Evolutionary conservation across 2,888 invertebrate species (phyloP), one percentile per base, ranked within the genome.

Genomic region (Agrypnus murinus): DNA sequence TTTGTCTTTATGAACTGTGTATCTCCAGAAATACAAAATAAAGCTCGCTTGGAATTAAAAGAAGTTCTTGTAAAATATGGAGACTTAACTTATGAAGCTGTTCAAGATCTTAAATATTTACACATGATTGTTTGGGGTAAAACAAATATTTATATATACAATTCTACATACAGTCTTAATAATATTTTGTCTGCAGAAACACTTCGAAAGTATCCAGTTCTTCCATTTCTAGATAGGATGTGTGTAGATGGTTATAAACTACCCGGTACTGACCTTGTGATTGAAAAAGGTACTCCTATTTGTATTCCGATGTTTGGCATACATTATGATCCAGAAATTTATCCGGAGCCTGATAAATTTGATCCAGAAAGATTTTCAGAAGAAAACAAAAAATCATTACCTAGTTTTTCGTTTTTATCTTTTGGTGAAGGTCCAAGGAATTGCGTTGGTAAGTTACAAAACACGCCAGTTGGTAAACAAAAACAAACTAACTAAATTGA

Each of bases 71-170:
- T 80, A 4, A 17, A 57, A 19, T 10, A 57, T 19, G 82, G 83
- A 63, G 87, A 86, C 12, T 76, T 89, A 38, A 87, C 84, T 0
- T 89, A 89, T 50, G 89, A 90, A 50, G 81, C 86, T 15, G 77
- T 90, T 0, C 86, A 87, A 71, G 87, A 88, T 71, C 82, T 90
- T 82, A 85, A 82, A 0, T 90, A 90, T 77, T 86, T 90, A 84
- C 88, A 90, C 75, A 88, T 87, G 87, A 89, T 88, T 12, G 86
- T 89, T 74, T 86, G 86, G 80, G 89, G 89, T 89, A 71, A 57
- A 32, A n/a, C n/a, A n/a, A n/a, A n/a, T n/a, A n/a, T n/a, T n/a
- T n/a, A n/a, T n/a, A n/a, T n/a, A n/a, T n/a, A n/a, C n/a, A n/a
- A n/a, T n/a, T n/a, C n/a, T n/a, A n/a, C n/a, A n/a, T n/a, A n/a